A percentile compares a stretch with the other conserved stretches of the same genome.
Conservation (phyloP, 2,113 vertebrate species). For the Candoia aspera region DNA sequence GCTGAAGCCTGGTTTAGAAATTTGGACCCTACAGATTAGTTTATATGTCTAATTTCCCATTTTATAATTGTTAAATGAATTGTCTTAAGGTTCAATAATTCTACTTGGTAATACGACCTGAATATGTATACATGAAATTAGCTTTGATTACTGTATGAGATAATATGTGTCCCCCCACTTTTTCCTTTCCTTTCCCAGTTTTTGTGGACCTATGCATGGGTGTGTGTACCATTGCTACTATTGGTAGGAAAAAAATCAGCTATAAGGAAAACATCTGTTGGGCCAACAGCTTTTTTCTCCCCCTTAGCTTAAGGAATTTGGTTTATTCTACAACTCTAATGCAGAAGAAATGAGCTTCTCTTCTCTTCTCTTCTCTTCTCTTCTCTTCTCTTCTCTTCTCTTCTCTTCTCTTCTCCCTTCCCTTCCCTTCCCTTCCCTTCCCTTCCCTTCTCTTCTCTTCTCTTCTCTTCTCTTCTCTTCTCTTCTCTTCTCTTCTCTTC, state of each 20-base stretch:
- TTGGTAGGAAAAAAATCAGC: background rate
- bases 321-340: background rate
- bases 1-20: background rate
- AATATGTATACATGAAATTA: background rate
- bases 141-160: background rate
- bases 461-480: background rate
- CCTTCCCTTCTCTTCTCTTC: background rate
- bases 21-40: background rate
- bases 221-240: constrained; percentile 6
- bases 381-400: background rate
- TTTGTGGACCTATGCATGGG: background rate
- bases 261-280: constrained; percentile 8
- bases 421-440: background rate
- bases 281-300: background rate
- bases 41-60: background rate
- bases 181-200: background rate
- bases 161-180: background rate
- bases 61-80: background rate
- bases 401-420: background rate
- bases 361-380: background rate
- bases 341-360: background rate
- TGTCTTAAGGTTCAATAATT: background rate
- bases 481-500: background rate
- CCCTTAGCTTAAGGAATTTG: background rate
- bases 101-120: background rate